phyloP scores from a whole-genome alignment of 2,888 invertebrate species.

The Lutraria lutraria region DNA sequence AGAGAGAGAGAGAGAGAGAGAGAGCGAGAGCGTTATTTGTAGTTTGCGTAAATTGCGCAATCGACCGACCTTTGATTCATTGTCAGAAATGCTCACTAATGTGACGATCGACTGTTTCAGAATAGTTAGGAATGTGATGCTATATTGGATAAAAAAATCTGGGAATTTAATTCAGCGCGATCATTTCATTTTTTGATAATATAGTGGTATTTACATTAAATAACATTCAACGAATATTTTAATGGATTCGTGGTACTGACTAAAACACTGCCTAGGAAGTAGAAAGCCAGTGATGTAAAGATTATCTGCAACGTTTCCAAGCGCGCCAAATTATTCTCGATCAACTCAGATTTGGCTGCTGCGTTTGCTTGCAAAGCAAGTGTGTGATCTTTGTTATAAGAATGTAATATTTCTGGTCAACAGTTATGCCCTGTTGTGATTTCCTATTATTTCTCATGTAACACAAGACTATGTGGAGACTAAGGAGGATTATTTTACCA shows the following conservation, averaged over 20 bases:
- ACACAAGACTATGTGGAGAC: not conserved
- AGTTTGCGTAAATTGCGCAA: not conserved
- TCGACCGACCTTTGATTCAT: constrained; percentile 2
- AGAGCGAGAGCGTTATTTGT: not conserved
- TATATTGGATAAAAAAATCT: not conserved
- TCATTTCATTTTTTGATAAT: not conserved
- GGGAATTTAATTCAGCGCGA: constrained; percentile 3
- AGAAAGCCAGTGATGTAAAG: not conserved
- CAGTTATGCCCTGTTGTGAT: not conserved
- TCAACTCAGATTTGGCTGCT: not conserved
- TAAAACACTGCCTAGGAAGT: not conserved
- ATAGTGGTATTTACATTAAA: constrained; percentile 10
- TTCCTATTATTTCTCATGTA: not conserved
- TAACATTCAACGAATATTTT: constrained; percentile 9
- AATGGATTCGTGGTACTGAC: not conserved
- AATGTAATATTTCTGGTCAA: not conserved
- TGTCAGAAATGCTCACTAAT: not conserved
- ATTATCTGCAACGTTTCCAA: constrained; percentile 5
- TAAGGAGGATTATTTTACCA: not conserved
- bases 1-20: not conserved
- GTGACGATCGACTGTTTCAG: not conserved
- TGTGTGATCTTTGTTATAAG: constrained; percentile 7
- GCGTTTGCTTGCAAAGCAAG: not conserved
- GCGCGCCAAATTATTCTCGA: not conserved
- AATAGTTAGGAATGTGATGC: not conserved